These are phyloP conservation scores for Thelaira solivaga DNA, from an alignment of 2,888 invertebrate species.

Conservation along the genomic window DNA sequence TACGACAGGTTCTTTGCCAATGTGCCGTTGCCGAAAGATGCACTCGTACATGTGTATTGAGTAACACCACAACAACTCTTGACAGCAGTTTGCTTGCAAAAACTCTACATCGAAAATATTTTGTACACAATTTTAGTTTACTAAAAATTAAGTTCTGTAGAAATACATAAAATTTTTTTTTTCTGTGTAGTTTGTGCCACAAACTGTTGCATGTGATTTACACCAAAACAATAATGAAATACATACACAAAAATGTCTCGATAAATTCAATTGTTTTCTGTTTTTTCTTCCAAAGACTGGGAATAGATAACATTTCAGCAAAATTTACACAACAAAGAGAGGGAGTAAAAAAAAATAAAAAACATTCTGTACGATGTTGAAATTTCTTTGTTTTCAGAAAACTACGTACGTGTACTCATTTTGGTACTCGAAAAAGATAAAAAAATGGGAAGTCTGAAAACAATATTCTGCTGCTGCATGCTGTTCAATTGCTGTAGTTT, in stretches of 20 bases:
- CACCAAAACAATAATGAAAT: conserved; percentile 20
- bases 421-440: conserved; percentile 64
- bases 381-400: conserved; percentile 52
- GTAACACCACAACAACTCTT: conserved; percentile 51
- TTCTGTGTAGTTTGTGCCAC: background rate
- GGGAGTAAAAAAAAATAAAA: background rate
- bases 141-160: background rate
- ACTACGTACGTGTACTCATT: conserved; percentile 54
- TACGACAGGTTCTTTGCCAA: no score
- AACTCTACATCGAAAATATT: background rate
- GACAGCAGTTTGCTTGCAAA: conserved; percentile 31
- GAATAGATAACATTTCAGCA: conserved; percentile 35
- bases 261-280: conserved; percentile 16
- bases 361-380: conserved; percentile 8
- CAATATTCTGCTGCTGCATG: conserved; percentile 29
- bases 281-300: background rate
- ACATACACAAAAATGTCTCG: conserved; percentile 5
- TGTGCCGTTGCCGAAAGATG: background rate
- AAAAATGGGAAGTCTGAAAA: conserved; percentile 41
- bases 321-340: conserved; percentile 15
- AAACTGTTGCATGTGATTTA: conserved; percentile 55
- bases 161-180: background rate
- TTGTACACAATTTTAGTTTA: background rate
- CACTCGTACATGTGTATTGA: conserved; percentile 34
- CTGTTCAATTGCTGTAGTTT: conserved; percentile 57